Conservation (phyloP, 2,113 vertebrate species). For the Nesoenas mayeri region DNA sequence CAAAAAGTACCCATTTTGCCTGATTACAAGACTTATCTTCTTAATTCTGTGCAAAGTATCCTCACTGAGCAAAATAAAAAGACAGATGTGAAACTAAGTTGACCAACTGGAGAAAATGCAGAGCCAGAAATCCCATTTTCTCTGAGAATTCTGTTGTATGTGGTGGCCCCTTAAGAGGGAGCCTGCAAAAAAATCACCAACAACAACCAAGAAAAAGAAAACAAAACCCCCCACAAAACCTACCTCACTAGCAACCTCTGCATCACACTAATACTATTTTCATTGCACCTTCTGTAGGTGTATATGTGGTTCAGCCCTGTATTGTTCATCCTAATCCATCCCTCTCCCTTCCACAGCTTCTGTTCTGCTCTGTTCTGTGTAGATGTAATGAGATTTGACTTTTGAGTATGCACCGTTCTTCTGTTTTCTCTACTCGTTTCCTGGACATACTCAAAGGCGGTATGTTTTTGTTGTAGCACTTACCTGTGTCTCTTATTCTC, state of each 20-base stretch:
- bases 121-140: not conserved
- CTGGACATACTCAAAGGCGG: not conserved
- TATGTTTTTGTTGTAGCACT: not conserved
- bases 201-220: not conserved
- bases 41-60: not conserved
- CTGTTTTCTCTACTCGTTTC: not conserved
- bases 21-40: not conserved
- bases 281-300: not conserved
- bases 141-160: not conserved
- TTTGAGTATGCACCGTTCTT: not conserved
- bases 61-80: not conserved
- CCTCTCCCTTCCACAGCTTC: not conserved
- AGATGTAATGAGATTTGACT: not conserved
- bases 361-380: not conserved
- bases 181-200: not conserved
- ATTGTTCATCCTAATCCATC: not conserved
- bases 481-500: constrained; percentile 14
- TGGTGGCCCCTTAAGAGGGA: not conserved
- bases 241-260: not conserved
- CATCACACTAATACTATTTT: not conserved
- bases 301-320: not conserved
- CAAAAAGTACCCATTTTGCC: not conserved
- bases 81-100: not conserved
- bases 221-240: not conserved
- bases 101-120: not conserved